Evolutionary conservation across 2,888 invertebrate genomes (phyloP), one percentile per base, ranked within the genome.

Genomic region (Rotaria socialis): DNA sequence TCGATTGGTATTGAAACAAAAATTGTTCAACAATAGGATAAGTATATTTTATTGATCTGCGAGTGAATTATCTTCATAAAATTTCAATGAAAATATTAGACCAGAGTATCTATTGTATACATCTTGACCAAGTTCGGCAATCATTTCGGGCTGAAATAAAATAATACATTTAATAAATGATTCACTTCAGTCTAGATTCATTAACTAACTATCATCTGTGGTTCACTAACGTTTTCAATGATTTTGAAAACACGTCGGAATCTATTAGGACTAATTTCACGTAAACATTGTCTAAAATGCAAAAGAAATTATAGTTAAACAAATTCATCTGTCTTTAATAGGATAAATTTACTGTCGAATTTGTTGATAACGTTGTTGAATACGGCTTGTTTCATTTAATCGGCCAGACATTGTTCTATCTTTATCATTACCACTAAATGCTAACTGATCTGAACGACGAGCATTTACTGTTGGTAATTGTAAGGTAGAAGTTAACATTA

Each of bases 81-180:
- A 80, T 47, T 80, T 80, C n/a, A 80, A 80, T 80, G 19, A 4
- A 47, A 80, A 80, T 43, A 80, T 80, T 80, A 47, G 80, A 11
- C 2, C 47, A 47, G 47, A 80, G n/a, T 80, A 80, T 47, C 47
- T 80, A 22, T 80, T n/a, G 14, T 80, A 80, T n/a, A 80, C 47
- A 47, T 80, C 47, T n/a, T 80, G n/a, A 22, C 80, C 80, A 47
- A 80, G 43, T n/a, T 47, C 47, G n/a, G 47, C 80, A 43, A 47
- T 80, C 80, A 80, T 80, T 80, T 80, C n/a, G 47, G 10, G 24
- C 80, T 80, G 47, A n/a, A 80, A 43, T 27, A 8, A 75, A 22
- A 41, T 5, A 80, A 43, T 14, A 0, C 35, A 80, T 47, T 80
- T 16, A 47, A 16, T 14, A 52, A 52, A 52, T 52, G 47, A 11